phyloP scores from a whole-genome alignment of 2,888 invertebrate genomes.

The Deilephila elpenor region DNA sequence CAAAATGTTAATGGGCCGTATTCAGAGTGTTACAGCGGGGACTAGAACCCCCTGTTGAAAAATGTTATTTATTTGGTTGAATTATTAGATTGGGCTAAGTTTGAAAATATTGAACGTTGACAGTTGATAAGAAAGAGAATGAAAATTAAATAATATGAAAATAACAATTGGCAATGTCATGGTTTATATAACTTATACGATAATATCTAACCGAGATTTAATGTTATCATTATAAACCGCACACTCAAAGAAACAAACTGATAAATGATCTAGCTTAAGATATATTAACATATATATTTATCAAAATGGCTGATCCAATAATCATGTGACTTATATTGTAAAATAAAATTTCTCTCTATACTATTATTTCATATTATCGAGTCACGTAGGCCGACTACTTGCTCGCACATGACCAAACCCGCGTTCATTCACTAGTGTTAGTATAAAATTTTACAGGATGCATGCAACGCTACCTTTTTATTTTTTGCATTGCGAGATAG shows the following conservation, averaged over 20 bases:
- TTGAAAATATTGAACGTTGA: conserved; percentile 2
- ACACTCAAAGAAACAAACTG: not conserved
- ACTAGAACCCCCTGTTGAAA: not conserved
- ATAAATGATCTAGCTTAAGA: not conserved
- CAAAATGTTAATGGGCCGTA: not conserved
- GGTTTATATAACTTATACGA: conserved; percentile 23
- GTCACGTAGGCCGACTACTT: not conserved
- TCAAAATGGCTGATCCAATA: conserved; percentile 9
- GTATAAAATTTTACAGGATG: not conserved
- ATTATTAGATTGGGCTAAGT: not conserved
- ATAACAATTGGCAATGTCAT: conserved; percentile 25
- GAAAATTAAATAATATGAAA: conserved; percentile 3
- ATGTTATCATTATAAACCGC: conserved; percentile 5
- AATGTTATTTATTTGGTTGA: not conserved
- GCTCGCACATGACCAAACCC: not conserved
- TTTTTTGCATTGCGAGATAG: not conserved
- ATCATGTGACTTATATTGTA: not conserved
- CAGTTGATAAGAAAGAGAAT: not conserved
- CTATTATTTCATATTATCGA: not conserved
- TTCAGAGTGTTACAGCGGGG: not conserved
- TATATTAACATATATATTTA: not conserved
- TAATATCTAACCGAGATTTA: conserved; percentile 27
- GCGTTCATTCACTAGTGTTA: not conserved
- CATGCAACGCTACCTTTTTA: not conserved
- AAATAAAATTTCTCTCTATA: not conserved